Base-by-base conservation (phyloP, 2,797 vertebrate genomes). In the Phaenicophaeus curvirostris region DNA sequence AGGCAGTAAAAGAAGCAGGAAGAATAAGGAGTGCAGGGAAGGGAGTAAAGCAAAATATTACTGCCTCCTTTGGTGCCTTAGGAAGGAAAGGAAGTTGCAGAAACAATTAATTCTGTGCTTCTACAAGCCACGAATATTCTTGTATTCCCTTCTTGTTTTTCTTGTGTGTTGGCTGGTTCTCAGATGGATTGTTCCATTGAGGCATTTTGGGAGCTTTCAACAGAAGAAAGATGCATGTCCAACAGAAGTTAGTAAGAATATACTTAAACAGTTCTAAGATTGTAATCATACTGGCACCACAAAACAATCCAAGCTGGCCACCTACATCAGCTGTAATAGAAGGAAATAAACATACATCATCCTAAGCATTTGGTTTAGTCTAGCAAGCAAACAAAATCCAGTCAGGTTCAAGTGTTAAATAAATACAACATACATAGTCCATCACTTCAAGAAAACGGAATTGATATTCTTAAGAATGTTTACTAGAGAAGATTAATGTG, bases 201-300 rank as follows among this genome's bases (percentile, higher is more conserved):
- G 86, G 90, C 73, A 97, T 91, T 88, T 97, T 96, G 55, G 97
- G 95, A 89, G 97, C 96, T 97, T 98, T 98, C 91, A 98, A n/a
- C 17, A 98, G 93, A 84, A 98, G 88, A 75, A 98, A 97, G 93
- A 98, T 92, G 83, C 98, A 98, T 73, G 97, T 86, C 98, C 98
- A 98, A 75, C 96, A 98, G 87, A 97, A 97, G 84, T 97, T 98
- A 65, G 97, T 98, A 72, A 98, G 89, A 84, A 98, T 23, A 44
- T 98, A 98, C 71, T 98, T 98, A 1, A 98, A 78, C 42, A 98
- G 87, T 89, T 98, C 98, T 96, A 98, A 97, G 55, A 98, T 75
- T 85, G 98, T 98, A 93, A 98, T 98, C 96, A 98, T 76, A 84
- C 98, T 98, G 93, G 98, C 98, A 78, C 98, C 98, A 96, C 98